phyloP scores from a whole-genome alignment of 2,797 vertebrate genomes.

The Megaceryle alcyon region DNA sequence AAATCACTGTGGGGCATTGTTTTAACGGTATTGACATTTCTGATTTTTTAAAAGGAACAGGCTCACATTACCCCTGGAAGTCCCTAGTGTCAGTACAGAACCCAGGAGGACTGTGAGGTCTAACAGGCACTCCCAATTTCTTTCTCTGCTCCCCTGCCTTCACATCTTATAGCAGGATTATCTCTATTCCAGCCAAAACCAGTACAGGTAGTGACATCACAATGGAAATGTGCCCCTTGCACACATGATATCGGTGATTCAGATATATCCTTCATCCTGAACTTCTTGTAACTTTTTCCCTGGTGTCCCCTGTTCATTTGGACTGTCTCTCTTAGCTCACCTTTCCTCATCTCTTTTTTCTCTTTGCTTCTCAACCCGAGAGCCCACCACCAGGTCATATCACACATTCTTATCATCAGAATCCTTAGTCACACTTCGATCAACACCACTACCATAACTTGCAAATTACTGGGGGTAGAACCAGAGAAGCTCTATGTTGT shows the following conservation, averaged over 20 bases:
- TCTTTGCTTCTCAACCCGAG: not conserved
- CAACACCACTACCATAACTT: not conserved
- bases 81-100: not conserved
- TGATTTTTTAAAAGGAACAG: not conserved
- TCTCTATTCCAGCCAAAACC: not conserved
- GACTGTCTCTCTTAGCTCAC: not conserved
- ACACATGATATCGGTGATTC: not conserved
- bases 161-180: not conserved
- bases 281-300: not conserved
- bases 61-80: not conserved
- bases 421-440: not conserved
- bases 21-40: conserved; percentile 22
- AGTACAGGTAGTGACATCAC: not conserved
- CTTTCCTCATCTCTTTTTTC: not conserved
- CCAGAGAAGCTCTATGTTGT: not conserved
- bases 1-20: conserved; percentile 19
- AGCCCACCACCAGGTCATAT: not conserved
- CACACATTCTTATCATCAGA: not conserved
- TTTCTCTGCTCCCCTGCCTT: not conserved
- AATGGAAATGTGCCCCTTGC: not conserved
- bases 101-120: not conserved
- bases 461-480: not conserved
- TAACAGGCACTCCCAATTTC: not conserved
- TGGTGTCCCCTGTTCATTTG: not conserved
- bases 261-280: not conserved